phyloP scores from a whole-genome alignment of 2,113 vertebrate species.

The Gyps fulvus region DNA sequence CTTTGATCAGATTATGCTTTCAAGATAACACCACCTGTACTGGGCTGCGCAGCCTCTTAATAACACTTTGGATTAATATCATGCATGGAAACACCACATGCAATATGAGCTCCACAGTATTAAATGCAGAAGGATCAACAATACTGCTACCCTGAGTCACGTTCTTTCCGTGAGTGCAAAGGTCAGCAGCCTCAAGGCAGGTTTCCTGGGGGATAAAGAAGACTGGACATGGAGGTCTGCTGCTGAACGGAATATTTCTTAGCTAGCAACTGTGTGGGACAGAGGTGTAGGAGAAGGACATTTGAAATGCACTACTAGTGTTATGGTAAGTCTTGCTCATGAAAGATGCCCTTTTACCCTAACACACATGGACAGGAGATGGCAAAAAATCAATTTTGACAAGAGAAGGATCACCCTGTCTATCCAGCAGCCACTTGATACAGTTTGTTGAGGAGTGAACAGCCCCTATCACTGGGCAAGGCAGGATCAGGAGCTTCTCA shows the following conservation, averaged over 20 bases:
- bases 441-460: background rate
- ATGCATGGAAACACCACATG: background rate
- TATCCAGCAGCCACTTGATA: background rate
- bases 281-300: background rate
- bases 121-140: background rate
- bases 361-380: background rate
- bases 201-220: background rate
- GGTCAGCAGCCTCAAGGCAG: background rate
- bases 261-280: background rate
- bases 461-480: no score
- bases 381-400: background rate
- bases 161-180: fast-evolving
- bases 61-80: background rate
- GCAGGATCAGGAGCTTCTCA: background rate
- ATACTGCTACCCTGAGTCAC: background rate
- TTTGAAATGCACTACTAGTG: background rate
- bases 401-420: background rate
- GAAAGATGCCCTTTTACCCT: background rate
- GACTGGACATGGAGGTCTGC: fast-evolving
- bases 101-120: background rate
- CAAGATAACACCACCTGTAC: background rate
- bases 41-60: background rate
- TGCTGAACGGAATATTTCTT: background rate
- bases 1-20: background rate
- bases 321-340: fast-evolving